Conservation (phyloP, 2,888 invertebrate genomes). For the Synergus umbraculus region DNA sequence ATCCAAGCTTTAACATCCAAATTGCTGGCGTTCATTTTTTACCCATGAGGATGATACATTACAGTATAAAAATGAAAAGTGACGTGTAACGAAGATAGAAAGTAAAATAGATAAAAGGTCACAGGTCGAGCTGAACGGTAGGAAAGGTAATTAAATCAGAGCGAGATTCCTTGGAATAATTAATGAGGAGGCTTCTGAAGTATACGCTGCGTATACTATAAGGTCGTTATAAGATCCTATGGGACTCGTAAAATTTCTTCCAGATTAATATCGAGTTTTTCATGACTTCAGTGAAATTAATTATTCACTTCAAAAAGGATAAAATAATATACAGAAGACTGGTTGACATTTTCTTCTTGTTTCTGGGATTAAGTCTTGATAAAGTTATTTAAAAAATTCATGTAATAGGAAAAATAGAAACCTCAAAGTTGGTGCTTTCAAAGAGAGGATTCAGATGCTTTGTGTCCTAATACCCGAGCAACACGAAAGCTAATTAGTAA, state of each 20-base stretch:
- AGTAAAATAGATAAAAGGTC: neutral
- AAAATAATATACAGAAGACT: no score
- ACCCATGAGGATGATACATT: neutral
- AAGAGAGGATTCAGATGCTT: constrained; percentile 23
- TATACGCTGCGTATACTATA: constrained; percentile 56
- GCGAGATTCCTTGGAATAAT: constrained; percentile 73
- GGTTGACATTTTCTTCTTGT: no score
- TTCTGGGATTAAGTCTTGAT: no score
- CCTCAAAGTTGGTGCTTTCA: neutral
- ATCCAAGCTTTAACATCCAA: no score
- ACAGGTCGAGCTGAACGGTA: constrained; percentile 54
- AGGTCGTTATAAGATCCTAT: neutral
- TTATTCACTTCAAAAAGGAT: neutral
- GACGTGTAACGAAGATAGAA: neutral
- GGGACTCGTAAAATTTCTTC: neutral
- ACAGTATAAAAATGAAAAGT: neutral
- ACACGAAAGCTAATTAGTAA: constrained; percentile 5
- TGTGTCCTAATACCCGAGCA: constrained; percentile 18
- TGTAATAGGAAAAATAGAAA: no score
- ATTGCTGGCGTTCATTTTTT: neutral
- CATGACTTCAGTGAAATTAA: neutral
- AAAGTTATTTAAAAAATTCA: no score
- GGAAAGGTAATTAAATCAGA: constrained; percentile 73
- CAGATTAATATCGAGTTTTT: neutral
- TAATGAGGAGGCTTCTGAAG: constrained; percentile 71